phyloP scores from a whole-genome alignment of 2,797 vertebrate species.

The Sus cebifrons region DNA sequence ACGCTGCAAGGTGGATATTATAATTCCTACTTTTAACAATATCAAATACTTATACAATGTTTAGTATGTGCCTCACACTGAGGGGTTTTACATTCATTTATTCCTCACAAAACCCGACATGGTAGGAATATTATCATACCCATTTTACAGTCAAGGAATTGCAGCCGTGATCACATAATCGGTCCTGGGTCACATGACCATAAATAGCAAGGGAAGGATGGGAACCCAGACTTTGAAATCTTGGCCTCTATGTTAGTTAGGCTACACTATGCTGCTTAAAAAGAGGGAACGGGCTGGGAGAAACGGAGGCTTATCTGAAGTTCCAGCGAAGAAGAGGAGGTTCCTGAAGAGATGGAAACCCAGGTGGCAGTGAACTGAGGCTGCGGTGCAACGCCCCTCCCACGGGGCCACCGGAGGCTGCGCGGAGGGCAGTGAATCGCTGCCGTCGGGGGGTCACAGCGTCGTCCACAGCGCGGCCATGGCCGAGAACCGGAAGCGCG shows the following conservation, averaged over 20 bases:
- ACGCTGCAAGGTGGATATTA: too few relatives aligned
- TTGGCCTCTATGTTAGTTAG: neutral
- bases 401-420: neutral
- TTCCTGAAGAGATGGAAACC: neutral
- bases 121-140: neutral
- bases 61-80: neutral
- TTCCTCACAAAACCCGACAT: neutral
- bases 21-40: neutral
- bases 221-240: neutral
- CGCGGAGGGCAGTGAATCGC: neutral
- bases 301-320: neutral
- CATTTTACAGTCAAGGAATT: neutral
- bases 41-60: neutral
- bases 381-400: neutral
- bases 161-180: neutral
- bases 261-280: too few relatives aligned
- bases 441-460: rapidly evolving
- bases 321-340: neutral
- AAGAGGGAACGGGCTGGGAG: neutral
- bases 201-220: neutral
- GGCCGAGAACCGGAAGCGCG: neutral
- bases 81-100: neutral
- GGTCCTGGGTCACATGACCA: neutral
- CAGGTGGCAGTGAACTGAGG: neutral
- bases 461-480: rapidly evolving